Conservation (phyloP, 2,888 invertebrate genomes). For the Folsomia candida region DNA sequence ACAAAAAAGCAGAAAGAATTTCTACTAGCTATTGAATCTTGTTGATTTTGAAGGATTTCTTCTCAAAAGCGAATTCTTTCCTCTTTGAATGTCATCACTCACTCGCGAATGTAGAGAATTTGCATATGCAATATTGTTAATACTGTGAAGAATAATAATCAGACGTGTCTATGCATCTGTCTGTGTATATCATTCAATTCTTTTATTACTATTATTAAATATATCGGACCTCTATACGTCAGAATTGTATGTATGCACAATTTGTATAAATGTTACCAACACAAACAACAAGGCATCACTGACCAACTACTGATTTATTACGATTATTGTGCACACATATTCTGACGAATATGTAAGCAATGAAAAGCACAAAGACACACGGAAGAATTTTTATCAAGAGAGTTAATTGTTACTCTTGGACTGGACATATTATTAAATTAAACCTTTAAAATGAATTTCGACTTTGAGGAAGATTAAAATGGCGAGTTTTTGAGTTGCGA, state of each 20-base stretch:
- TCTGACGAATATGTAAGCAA: too few relatives aligned
- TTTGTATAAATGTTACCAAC: not conserved
- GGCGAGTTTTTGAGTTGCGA: not conserved
- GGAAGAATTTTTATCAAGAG: slow-evolving; percentile 2
- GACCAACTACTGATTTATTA: not conserved
- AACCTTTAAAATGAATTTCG: not conserved
- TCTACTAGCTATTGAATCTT: not conserved
- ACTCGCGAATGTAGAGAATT: not conserved
- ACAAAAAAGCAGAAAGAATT: not conserved
- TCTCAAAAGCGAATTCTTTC: not conserved
- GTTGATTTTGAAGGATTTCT: not conserved
- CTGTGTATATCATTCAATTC: not conserved
- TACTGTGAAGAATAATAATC: not conserved
- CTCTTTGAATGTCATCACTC: not conserved
- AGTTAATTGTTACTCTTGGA: slow-evolving; percentile 6
- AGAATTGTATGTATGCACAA: too few relatives aligned
- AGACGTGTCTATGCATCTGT: not conserved
- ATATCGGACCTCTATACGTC: too few relatives aligned
- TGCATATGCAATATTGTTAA: too few relatives aligned
- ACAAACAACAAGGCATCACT: not conserved
- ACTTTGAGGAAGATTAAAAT: slow-evolving; percentile 2
- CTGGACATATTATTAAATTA: not conserved
- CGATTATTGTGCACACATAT: not conserved
- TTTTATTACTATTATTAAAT: too few relatives aligned
- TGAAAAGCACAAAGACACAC: not conserved